Evolutionary conservation across 2,888 invertebrate genomes (phyloP).

Genomic region (Fragum whitleyi): DNA sequence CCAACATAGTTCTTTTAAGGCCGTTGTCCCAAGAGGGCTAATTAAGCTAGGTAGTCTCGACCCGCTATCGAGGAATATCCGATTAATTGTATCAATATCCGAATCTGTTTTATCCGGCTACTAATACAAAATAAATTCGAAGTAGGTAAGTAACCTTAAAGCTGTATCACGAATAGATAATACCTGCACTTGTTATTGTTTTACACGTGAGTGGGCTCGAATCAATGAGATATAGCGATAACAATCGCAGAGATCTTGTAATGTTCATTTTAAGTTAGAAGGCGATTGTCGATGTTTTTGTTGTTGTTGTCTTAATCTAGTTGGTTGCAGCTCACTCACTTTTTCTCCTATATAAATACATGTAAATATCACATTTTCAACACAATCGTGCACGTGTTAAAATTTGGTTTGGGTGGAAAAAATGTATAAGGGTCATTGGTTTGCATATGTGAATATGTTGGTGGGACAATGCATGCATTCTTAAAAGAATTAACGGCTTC

Average conservation of each 20-base stretch:
- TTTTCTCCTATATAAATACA: too few relatives aligned
- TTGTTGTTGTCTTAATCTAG: background rate
- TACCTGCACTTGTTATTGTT: conserved; percentile 35
- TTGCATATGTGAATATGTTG: too few relatives aligned
- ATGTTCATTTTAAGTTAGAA: conserved; percentile 34
- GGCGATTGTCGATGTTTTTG: background rate
- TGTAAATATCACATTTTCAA: background rate
- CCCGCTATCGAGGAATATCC: too few relatives aligned
- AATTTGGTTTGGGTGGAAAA: too few relatives aligned
- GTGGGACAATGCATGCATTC: too few relatives aligned
- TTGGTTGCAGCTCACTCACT: background rate
- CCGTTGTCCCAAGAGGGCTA: too few relatives aligned
- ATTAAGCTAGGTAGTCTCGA: too few relatives aligned
- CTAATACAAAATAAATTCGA: background rate
- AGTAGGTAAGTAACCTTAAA: background rate
- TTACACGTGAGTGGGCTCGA: conserved; percentile 42
- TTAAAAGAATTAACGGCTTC: too few relatives aligned
- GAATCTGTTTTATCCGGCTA: background rate
- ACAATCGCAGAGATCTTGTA: conserved; percentile 25
- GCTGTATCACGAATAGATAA: background rate
- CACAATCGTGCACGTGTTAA: too few relatives aligned
- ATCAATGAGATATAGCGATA: conserved; percentile 49
- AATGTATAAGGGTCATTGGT: too few relatives aligned
- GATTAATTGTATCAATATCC: too few relatives aligned
- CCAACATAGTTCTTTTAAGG: too few relatives aligned